Base-by-base conservation (phyloP, 92 coral and sea anemone species). In the Epizoanthus rinbou region DNA sequence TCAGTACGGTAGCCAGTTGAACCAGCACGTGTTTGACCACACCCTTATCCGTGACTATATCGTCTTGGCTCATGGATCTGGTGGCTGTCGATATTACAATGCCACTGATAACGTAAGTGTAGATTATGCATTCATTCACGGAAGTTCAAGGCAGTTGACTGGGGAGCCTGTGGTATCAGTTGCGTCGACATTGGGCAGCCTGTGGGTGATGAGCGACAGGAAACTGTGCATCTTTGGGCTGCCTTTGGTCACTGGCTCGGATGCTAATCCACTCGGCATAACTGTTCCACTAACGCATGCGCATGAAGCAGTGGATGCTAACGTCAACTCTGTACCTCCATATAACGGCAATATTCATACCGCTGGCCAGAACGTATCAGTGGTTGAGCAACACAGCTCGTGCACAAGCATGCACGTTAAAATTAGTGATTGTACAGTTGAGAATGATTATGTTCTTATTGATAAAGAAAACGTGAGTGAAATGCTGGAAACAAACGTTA, bases 131-230 rank as follows among this genome's bases (percentile, higher is more conserved):
- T 18, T 76, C 60, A 8, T 8, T 57, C 37, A 18, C 21, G 56
- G 64, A 37, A 31, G 35, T 31, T 43, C 8, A 17, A 74, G 18
- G n/a, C 8, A 17, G 6, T 28, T 74, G 22, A 74, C 80, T 74
- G 45, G 17, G 50, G 31, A n/a, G 41, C 81, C 69, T 39, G 69
- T 60, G 81, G 22, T 9, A 18, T 58, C 81, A 41, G 81, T 76
- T 39, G 81, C 81, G 13, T n/a, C 81, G 11, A 76, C 69, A 6
- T 23, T 24, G 57, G 57, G 64, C n/a, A 76, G 81, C 57, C 53
- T 76, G 56, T 59, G 81, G 81, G 57, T 5, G 2, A 3, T 76
- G 54, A 22, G 81, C 58, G 45, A 33, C 23, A 45, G 39, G 35
- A 60, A 56, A 4, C 33, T 76, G 23, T 33, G 18, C 15, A 60